Evolutionary conservation across 1,140 invertebrate species (phyloP).

Genomic region (Melipona quadrifasciata): DNA sequence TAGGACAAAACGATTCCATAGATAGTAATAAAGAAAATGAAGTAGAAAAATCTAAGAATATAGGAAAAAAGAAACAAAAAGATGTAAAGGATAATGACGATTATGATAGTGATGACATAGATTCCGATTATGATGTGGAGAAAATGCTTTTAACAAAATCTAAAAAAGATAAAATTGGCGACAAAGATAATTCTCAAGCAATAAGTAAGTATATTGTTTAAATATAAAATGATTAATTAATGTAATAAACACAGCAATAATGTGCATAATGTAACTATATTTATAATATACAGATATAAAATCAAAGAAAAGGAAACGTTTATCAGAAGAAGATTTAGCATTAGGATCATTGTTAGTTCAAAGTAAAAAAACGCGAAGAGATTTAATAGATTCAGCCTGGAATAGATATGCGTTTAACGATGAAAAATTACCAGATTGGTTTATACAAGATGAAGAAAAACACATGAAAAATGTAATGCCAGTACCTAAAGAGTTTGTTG

Average conservation of each 20-base stretch:
- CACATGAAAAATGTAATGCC: constrained; percentile 91
- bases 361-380: constrained; percentile 92
- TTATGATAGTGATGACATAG: constrained; percentile 71
- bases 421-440: constrained; percentile 97
- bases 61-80: constrained; percentile 68
- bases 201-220: constrained; percentile 73
- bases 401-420: constrained; percentile 96
- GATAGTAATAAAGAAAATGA: constrained; percentile 59
- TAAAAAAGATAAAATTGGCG: constrained; percentile 69
- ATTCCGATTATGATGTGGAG: constrained; percentile 86
- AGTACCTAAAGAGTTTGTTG: constrained; percentile 89
- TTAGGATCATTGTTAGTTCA: constrained; percentile 92
- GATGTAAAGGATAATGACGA: constrained; percentile 79
- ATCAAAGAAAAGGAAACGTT: constrained; percentile 86
- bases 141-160: constrained; percentile 73
- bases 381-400: constrained; percentile 94
- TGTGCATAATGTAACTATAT: neutral
- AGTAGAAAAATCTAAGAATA: constrained; percentile 44
- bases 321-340: constrained; percentile 93
- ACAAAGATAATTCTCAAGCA: constrained; percentile 86
- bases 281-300: constrained; percentile 72
- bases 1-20: constrained; percentile 79
- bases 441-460: constrained; percentile 95
- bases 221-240: constrained; percentile 2
- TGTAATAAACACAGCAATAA: neutral